Base-by-base conservation (phyloP, 2,888 invertebrate genomes). In the Anaspis maculata region DNA sequence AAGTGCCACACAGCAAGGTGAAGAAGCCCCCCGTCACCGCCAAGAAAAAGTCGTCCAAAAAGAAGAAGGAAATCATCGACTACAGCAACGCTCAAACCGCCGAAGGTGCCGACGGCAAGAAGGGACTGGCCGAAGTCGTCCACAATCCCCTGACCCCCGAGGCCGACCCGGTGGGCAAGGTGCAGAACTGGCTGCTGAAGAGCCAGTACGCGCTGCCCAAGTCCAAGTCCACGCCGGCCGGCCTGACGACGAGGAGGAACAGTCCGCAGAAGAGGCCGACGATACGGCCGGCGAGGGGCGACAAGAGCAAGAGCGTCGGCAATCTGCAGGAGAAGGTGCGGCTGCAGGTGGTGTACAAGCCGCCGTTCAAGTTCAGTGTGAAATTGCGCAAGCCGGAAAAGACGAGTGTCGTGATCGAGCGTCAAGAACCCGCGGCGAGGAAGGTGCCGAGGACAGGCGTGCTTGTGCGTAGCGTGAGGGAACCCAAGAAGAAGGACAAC, bases 361-460 rank as follows among this genome's bases (percentile, higher is more conserved):
- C 88, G 30, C 88, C 88, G 7, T 88, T 88, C 65, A 83, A 85
- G 54, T 87, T 88, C 63, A 86, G 85, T 60, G 74, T 88, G 32
- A 83, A 84, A 57, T 72, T 88, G 42, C 73, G 78, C 37, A 81
- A 79, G 54, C 77, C 79, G 32, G 81, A 81, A 44, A 81, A 81
- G 59, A 74, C 71, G 7, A 73, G 72, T 64, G 73, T 74, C 3
- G 72, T 74, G 30, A 68, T 77, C 16, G 77, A 77, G 41, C 72
- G 72, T 48, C 68, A 71, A 12, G 68, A 71, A 21, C 72, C 70
- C 37, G 71, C 45, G 21, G 49, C 38, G 40, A 44, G 33, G 15
- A 45, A 43, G 30, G 45, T 44, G 27, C 47, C 59, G 14, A 65
- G 70, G 49, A 69, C 70, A 16, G 72, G 68, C 6, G 67, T 72